Base-by-base conservation (phyloP, 2,888 invertebrate species). In the Pristionchus japonicus region DNA sequence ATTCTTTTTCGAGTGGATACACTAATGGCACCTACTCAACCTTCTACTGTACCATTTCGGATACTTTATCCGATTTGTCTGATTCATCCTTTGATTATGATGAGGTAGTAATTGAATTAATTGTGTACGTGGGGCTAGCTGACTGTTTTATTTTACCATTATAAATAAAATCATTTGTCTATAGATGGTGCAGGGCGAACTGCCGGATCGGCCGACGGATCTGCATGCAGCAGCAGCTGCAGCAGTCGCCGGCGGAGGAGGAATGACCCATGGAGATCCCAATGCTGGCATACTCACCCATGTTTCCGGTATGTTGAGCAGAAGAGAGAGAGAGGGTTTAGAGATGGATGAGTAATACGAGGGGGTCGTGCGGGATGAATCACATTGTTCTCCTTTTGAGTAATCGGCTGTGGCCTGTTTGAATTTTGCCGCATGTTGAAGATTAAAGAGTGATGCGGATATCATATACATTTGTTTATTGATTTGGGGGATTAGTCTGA, bases 161-260 rank as follows among this genome's bases (percentile, higher is more conserved):
- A 64, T 27, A 15, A 17, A 43, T 27, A 23, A 47, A 43, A 34
- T 27, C 43, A 77, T 77, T 4, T 47, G 27, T 47, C 17, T 27
- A 13, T 47, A 9, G 7, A 3, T 77, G n/a, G 47, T 31, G 37
- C 40, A 77, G 77, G 77, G 77, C 40, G 77, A 77, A 20, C 11
- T 77, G 77, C 27, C 27, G 27, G 77, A 77, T 43, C 77, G 77
- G 77, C 77, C 77, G 77, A 77, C 77, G n/a, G 77, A 77, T 27
- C 77, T 77, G 11, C 43, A 47, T 47, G 77, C 77, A 47, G 40
- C 77, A 47, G 77, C 77, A 15, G 43, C 77, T n/a, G 40, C 77
- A 27, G 77, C 77, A 47, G 77, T 47, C 40, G 43, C 43, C 15
- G 77, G 43, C 23, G 77, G 77, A n/a, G 77, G 77, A 43, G 77